Evolutionary conservation across 2,888 invertebrate genomes (phyloP), one percentile per base, ranked within the genome.

Genomic region (Pseudococcus jackbeardsleyi): DNA sequence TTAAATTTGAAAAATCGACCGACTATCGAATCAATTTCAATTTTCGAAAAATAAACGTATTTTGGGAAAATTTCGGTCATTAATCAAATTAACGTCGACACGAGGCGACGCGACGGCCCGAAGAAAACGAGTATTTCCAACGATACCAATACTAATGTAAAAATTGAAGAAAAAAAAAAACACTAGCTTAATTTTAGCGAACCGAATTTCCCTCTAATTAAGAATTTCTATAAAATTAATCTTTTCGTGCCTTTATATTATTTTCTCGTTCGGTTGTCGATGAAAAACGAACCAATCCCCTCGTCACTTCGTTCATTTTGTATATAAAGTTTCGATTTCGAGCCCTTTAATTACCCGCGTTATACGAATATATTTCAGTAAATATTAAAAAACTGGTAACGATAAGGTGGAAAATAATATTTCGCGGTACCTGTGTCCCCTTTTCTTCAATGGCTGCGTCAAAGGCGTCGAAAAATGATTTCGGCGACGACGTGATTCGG

Each of bases 171-270:
- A 42, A 50, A 48, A 9, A 9, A 48, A 48, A 12, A 15, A 4
- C 12, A 4, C 48, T 1, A 50, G 48, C 15, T 1, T 50, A 50
- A 50, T 50, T 50, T 50, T 50, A 17, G 17, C n/a, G 54, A 54
- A n/a, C 54, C 54, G 54, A n/a, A 54, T n/a, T 54, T 54, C 54
- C n/a, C 54, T 54, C 5, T 54, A 54, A 54, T 54, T 54, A 54
- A 54, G 17, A 54, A n/a, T 54, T 54, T 54, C 54, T 54, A n/a
- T 54, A 54, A 54, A 54, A 54, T 54, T 54, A 54, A 54, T 54
- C 54, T 54, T 54, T 54, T 54, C n/a, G 54, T 54, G 54, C 54
- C 54, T 54, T 54, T 54, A 50, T 54, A n/a, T n/a, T 54, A n/a
- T 54, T n/a, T 12, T 17, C 54, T n/a, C 54, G 54, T 54, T 54